Base-by-base conservation (phyloP, 1,140 invertebrate genomes). In the Drosophila littoralis region DNA sequence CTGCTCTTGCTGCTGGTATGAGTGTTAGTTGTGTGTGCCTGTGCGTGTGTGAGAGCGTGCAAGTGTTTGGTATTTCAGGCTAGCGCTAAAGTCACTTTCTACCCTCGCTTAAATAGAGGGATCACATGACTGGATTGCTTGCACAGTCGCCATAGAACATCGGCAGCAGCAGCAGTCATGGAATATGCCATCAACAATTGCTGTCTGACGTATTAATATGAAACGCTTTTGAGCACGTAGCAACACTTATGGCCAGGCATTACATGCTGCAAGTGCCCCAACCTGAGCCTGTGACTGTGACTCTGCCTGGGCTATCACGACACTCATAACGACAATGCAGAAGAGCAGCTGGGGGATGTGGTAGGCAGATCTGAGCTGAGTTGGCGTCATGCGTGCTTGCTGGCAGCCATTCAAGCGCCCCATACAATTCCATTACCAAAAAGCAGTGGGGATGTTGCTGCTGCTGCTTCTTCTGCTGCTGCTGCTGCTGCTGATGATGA, bases 141-240 rank as follows among this genome's bases (percentile, higher is more conserved):
- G 51, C 82, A 86, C 81, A 81, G 74, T 59, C 69, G 70, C 70
- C 79, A 82, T 75, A 78, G 75, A 54, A 43, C 63, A 65, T 50
- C 40, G 46, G 46, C 58, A 36, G 66, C 77, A 28, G 61, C 35
- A 65, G 61, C 33, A 36, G 66, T 80, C 83, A 88, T 79, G 82
- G 71, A 69, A 81, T 74, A 81, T 75, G 78, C 57, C 61, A 79
- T 72, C 67, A 73, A 77, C 74, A 68, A 74, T 45, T 61, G 64
- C 77, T 77, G 70, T 81, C 77, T 85, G 77, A 81, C 85, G 84
- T 89, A 89, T 89, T 89, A 89, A 89, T 89, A 89, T 89, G 84
- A 89, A 89, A 81, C 84, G 84, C 84, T 89, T 89, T 89, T 89
- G 84, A 89, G 84, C 84, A 89, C 84, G 84, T 89, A 89, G 84